phyloP scores from a whole-genome alignment of 2,888 invertebrate genomes.

The Molanna angustata region DNA sequence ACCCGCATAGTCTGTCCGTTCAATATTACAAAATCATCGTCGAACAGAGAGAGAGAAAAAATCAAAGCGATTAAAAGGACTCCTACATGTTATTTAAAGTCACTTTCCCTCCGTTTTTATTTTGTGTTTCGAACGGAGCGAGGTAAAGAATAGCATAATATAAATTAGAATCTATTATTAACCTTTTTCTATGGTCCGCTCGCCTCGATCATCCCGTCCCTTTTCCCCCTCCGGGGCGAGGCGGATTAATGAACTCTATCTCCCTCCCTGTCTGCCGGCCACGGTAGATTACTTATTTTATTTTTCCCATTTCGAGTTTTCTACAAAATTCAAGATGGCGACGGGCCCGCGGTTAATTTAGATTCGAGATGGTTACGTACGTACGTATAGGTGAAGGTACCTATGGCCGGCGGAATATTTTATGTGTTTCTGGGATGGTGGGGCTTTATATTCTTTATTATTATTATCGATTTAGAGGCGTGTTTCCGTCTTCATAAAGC shows the following conservation, averaged over 20 bases:
- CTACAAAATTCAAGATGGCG: conserved; percentile 27
- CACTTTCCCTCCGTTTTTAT: conserved; percentile 8
- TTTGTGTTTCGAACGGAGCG: background rate
- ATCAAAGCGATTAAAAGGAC: conserved; percentile 7
- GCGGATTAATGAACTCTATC: background rate
- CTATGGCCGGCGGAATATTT: too few relatives aligned
- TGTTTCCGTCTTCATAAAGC: too few relatives aligned
- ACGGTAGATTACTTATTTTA: conserved; percentile 14
- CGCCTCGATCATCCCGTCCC: conserved; percentile 4
- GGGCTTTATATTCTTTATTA: too few relatives aligned
- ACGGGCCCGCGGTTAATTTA: conserved; percentile 25
- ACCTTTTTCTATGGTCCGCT: conserved; percentile 12
- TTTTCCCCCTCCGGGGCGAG: background rate
- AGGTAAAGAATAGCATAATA: conserved; percentile 18
- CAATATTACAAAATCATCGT: conserved; percentile 14
- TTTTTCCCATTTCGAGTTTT: conserved; percentile 17
- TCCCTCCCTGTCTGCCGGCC: conserved; percentile 6
- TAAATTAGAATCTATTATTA: conserved; percentile 25
- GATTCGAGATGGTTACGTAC: conserved; percentile 21
- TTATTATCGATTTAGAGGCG: too few relatives aligned
- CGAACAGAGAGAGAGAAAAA: conserved; percentile 1
- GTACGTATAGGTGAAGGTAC: too few relatives aligned
- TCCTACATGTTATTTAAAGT: conserved; percentile 15
- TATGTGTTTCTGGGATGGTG: too few relatives aligned
- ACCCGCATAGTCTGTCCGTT: too few relatives aligned